A percentile compares a stretch with the other conserved stretches of the same genome.
These are phyloP conservation scores for Papilio dardanus DNA, from an alignment of 1,140 invertebrate species.

Conservation along the genomic window DNA sequence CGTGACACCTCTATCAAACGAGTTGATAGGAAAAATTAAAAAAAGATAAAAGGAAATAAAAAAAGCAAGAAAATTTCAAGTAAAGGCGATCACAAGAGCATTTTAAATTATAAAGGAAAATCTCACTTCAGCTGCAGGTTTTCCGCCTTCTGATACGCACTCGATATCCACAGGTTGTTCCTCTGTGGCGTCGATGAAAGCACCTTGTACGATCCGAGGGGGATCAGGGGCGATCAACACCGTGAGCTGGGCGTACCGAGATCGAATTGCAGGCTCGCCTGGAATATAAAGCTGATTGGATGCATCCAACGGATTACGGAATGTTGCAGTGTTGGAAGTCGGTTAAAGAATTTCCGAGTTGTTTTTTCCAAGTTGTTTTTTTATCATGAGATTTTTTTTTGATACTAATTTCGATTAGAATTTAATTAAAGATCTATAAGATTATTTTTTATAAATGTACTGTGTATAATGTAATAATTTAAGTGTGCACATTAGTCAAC, in stretches of 20 bases:
- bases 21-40: too few species aligned
- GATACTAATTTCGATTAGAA: background rate
- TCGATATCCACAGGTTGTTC: slow-evolving; percentile 94
- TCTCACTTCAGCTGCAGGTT: slow-evolving; percentile 90
- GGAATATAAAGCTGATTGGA: slow-evolving; percentile 38
- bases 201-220: slow-evolving; percentile 92
- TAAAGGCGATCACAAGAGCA: background rate
- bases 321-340: background rate
- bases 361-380: background rate
- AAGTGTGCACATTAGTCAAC: too few species aligned
- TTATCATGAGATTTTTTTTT: background rate
- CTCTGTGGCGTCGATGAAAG: slow-evolving; percentile 91
- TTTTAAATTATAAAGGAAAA: slow-evolving; percentile 1
- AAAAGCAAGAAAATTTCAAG: background rate
- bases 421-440: too few species aligned
- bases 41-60: slow-evolving; percentile 14
- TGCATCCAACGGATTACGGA: slow-evolving; percentile 26
- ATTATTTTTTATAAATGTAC: too few species aligned
- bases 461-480: background rate
- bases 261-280: slow-evolving; percentile 89
- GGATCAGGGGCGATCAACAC: slow-evolving; percentile 94
- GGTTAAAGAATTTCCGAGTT: background rate
- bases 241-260: slow-evolving; percentile 90
- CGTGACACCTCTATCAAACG: too few species aligned
- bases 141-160: slow-evolving; percentile 95